Conservation (phyloP, 2,113 vertebrate species). For the Fulmarus glacialis region DNA sequence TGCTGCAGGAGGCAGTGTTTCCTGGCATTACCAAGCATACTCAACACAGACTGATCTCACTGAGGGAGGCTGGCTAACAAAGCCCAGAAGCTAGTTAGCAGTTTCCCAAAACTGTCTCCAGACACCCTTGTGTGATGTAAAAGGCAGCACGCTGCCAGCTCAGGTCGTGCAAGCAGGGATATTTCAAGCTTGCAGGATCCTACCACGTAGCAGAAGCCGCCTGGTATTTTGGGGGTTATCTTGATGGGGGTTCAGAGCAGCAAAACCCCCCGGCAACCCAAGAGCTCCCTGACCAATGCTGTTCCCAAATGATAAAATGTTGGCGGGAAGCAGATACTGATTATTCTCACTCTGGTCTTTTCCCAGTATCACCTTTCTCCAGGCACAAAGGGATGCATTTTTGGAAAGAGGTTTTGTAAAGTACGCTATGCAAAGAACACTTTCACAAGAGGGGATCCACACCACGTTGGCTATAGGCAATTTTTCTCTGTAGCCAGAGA, state of each 20-base stretch:
- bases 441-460: neutral
- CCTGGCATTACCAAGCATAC: neutral
- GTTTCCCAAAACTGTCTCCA: neutral
- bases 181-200: neutral
- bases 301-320: neutral
- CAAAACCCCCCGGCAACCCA: neutral
- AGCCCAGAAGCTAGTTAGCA: neutral
- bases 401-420: neutral
- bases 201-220: rapidly evolving
- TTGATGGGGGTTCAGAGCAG: neutral
- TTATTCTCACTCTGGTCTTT: neutral
- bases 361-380: neutral
- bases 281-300: neutral
- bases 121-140: neutral
- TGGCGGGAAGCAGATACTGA: neutral
- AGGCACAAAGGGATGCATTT: neutral
- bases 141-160: neutral
- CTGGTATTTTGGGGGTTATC: neutral
- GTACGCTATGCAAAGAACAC: neutral
- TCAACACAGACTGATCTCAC: neutral
- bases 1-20: neutral
- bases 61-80: neutral
- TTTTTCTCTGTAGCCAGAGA: neutral
- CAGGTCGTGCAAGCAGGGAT: neutral
- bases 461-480: rapidly evolving